Conservation (phyloP, 2,113 vertebrate genomes). For the Piaya cayana region DNA sequence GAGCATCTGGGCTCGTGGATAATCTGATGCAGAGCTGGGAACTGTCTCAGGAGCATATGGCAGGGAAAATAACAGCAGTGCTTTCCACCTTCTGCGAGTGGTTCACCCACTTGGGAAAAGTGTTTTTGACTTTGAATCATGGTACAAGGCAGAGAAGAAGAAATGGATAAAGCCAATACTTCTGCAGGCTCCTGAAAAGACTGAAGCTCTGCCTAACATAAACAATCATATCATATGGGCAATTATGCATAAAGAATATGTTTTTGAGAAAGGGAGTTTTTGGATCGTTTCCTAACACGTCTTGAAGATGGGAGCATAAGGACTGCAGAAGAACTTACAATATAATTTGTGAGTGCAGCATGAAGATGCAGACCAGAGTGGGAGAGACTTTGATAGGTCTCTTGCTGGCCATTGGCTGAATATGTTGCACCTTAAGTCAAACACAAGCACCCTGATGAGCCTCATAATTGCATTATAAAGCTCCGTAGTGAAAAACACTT, state of each 20-base stretch:
- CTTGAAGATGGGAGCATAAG: not conserved
- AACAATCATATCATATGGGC: constrained; percentile 17
- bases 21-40: constrained; percentile 40
- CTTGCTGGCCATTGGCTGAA: not conserved
- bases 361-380: not conserved
- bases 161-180: not conserved
- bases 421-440: not conserved
- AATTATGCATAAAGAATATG: not conserved
- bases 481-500: not conserved
- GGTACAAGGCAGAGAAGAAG: not conserved
- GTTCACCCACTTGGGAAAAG: constrained; percentile 38
- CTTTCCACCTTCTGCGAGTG: constrained; percentile 3
- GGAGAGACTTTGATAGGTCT: not conserved
- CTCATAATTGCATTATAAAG: not conserved
- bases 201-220: constrained; percentile 18
- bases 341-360: not conserved
- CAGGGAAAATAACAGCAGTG: constrained; percentile 62
- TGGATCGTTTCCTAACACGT: not conserved
- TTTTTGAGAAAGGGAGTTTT: not conserved
- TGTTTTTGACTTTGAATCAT: not conserved
- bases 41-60: constrained; percentile 47
- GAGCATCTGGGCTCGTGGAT: constrained; percentile 36
- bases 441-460: not conserved
- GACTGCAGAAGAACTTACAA: not conserved
- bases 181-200: constrained; percentile 21